Evolutionary conservation across 1,140 invertebrate species (phyloP).

Genomic region (Colletes latitarsis): DNA sequence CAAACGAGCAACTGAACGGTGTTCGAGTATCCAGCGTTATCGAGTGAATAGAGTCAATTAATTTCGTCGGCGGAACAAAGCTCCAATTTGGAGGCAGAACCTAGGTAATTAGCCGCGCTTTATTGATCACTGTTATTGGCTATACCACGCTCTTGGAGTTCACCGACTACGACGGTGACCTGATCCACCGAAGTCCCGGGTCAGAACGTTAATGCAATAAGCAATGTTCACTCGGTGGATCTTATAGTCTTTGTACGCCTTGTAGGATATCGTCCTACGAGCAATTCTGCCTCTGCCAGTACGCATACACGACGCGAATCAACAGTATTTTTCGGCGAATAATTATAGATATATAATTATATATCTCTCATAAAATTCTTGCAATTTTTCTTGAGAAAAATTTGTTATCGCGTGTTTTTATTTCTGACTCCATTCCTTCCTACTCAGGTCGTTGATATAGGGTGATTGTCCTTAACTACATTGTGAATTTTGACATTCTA

Average conservation of each 20-base stretch:
- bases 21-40: conserved; percentile 67
- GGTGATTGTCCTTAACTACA: too few relatives aligned
- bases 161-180: conserved; percentile 50
- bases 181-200: conserved; percentile 51
- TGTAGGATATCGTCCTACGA: not conserved
- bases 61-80: conserved; percentile 75
- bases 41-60: conserved; percentile 77
- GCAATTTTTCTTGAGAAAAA: too few relatives aligned
- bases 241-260: conserved; percentile 41
- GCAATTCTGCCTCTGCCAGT: not conserved
- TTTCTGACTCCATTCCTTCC: too few relatives aligned
- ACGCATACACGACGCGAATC: not conserved
- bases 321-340: not conserved
- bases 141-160: conserved; percentile 57
- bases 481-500: too few relatives aligned
- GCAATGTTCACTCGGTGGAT: conserved; percentile 49
- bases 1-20: conserved; percentile 60
- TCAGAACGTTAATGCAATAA: conserved; percentile 63
- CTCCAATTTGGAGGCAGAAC: conserved; percentile 74
- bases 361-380: too few relatives aligned
- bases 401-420: too few relatives aligned
- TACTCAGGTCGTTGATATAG: too few relatives aligned
- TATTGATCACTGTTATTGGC: conserved; percentile 78
- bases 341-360: not conserved
- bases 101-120: conserved; percentile 75